Base-by-base conservation (phyloP, 2,113 vertebrate species). In the Salminus brasiliensis region DNA sequence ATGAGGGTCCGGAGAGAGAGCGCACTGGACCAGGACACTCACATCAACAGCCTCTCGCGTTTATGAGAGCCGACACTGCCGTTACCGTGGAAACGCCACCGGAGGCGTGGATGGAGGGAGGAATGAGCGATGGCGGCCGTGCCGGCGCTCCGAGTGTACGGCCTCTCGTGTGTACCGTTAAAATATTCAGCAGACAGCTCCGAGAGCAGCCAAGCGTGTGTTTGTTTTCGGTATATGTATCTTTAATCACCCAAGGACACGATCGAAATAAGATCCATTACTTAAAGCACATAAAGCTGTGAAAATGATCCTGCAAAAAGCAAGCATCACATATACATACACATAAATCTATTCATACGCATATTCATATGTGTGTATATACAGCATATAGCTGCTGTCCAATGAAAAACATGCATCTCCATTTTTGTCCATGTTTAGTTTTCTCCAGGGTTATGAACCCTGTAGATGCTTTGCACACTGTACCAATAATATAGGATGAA, bases 41-140 rank as follows among this genome's bases (percentile, higher is more conserved):
- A 85, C 86, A 88, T 91, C 89, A 87, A 90, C 87, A 88, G 85
- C 82, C 32, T 75, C 29, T 80, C 66, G 21, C 52, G 63, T 68
- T 80, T 80, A 83, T 80, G 79, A 84, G 74, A 77, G 60, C 69
- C 66, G 74, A 80, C 82, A 77, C 53, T 49, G 18, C 39, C 49
- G 78, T 84, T 77, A 73, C 78, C 78, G 36, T 80, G 74, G 82
- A 23, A 60, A 84, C 75, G 25, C 30, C 55, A 85, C 83, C 84
- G 34, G 55, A 72, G 84, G 85, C 9, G 23, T 83, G 78, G 78
- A 78, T 67, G 59, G 16, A 1, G 84, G 78, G 87, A 86, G 49
- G 83, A 85, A 36, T 41, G 49, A 23, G 43, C 32, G 53, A 76
- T 59, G 34, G 16, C 36, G 62, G 79, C 65, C 45, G 75, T 7